Conservation (phyloP, 2,888 invertebrate species). For the Lithophane semibrunnea region DNA sequence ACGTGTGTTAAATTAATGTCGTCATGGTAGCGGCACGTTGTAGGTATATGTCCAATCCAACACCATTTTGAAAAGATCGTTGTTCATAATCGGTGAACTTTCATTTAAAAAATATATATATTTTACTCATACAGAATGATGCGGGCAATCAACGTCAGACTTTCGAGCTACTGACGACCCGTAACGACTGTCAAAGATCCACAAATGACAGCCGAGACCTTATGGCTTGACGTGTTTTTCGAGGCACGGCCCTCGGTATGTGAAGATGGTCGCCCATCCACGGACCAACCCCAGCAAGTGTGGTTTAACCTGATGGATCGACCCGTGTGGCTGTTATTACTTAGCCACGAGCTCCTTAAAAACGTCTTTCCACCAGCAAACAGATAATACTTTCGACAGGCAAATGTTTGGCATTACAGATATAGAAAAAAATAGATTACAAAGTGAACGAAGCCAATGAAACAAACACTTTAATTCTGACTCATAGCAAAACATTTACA, state of each 20-base stretch:
- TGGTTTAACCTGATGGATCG: no score
- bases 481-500: slow-evolving; percentile 26
- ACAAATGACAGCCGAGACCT: no score
- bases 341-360: no score
- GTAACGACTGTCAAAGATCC: no score
- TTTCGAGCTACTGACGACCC: no score
- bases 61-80: not conserved
- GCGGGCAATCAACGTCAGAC: slow-evolving; percentile 2
- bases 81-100: not conserved
- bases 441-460: not conserved
- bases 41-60: not conserved
- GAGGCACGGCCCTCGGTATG: no score
- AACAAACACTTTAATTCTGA: slow-evolving; percentile 25
- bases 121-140: not conserved
- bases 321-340: no score
- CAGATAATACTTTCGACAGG: slow-evolving; percentile 31
- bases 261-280: no score
- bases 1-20: no score
- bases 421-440: slow-evolving; percentile 18
- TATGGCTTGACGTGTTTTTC: no score
- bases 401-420: slow-evolving; percentile 9
- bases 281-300: no score
- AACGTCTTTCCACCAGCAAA: slow-evolving; percentile 6
- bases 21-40: no score
- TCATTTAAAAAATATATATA: not conserved